Evolutionary conservation across 92 coral and sea anemone genomes (phyloP), one percentile per base, ranked within the genome.

Genomic region (Heliopora coerulea): DNA sequence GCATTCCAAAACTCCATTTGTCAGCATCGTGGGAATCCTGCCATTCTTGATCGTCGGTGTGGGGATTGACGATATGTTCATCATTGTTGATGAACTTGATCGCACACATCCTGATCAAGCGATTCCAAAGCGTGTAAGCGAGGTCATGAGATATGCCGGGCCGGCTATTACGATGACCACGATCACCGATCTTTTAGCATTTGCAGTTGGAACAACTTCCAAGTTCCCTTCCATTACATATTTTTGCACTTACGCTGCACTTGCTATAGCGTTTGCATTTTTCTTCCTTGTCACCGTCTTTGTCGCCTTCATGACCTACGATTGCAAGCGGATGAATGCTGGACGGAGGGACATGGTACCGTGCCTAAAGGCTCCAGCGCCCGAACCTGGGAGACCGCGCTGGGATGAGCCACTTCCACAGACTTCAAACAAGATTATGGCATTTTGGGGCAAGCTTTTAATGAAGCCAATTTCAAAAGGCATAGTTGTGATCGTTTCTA

Each of bases 211-310:
- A 28, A 87, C 96, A 21, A 80, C 91, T 14, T 70, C 96, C 0
- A 54, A 85, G 77, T 84, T 89, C 8, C 96, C 96, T 32, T 80
- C 86, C 5, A 77, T 89, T 21, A 73, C 54, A 66, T 87, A 80
- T 54, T 89, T 89, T 77, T 89, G 96, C 30, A 70, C 73, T 25
- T 89, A 89, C 23, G 89, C 96, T 3, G 91, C 96, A 0, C 52
- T 84, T 56, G 54, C 89, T 0, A 83, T 89, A n/a, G 68, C 91
- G 1, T 75, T 81, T 23, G 54, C 89, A 6, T 89, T 63, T 54
- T 49, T 89, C 0, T 76, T 87, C 81, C 78, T 84, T 19, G 78
- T 87, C 37, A 87, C 96, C 11, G 78, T 79, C 50, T 87, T 89
- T 37, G 96, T 89, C 62, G 96, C 91, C 17, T 57, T 87, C 33